Evolutionary conservation across 2,113 vertebrate genomes (phyloP).

Genomic region (Chamaea fasciata): DNA sequence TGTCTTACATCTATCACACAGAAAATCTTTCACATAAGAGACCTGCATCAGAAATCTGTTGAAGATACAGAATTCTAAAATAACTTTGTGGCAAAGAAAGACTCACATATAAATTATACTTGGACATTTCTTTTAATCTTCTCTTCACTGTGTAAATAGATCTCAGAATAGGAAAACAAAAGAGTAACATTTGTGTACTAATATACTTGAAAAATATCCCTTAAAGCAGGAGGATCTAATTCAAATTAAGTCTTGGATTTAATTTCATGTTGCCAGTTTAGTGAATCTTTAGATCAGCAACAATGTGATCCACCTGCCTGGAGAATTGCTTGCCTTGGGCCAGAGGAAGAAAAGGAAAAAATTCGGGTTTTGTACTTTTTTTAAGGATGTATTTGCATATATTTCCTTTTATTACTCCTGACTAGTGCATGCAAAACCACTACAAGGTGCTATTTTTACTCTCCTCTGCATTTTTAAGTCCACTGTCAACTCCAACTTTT

Average conservation of each 20-base stretch:
- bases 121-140: neutral
- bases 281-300: neutral
- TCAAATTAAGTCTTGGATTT: neutral
- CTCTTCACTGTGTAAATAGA: neutral
- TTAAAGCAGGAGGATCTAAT: neutral
- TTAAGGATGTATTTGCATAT: neutral
- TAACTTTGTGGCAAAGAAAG: neutral
- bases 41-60: neutral
- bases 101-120: neutral
- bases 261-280: neutral
- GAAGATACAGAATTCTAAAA: neutral
- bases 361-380: neutral
- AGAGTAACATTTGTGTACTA: neutral
- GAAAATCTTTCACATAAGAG: neutral
- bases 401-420: slow-evolving; percentile 24
- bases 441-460: neutral
- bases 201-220: neutral
- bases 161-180: neutral
- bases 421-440: slow-evolving; percentile 27
- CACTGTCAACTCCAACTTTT: neutral
- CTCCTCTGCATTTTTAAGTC: neutral
- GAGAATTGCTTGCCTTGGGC: neutral
- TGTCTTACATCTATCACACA: neutral
- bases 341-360: neutral
- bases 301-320: neutral